Conservation (phyloP, 1,140 invertebrate genomes). For the Cyphomyrmex costatus region DNA sequence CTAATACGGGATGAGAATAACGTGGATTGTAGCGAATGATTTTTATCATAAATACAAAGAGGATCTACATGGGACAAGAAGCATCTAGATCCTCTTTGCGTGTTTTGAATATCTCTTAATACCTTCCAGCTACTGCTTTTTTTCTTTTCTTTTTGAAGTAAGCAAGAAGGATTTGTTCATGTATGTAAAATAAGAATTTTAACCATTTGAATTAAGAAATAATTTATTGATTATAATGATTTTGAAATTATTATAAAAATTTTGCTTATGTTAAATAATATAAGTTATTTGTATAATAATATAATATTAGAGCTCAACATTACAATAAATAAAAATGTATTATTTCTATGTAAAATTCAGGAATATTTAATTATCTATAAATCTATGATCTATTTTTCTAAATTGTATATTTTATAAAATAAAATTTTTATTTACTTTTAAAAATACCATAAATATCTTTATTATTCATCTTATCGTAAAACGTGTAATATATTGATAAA, state of each 20-base stretch:
- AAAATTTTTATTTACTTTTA: background rate
- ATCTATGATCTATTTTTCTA: background rate
- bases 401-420: background rate
- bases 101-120: slow-evolving; percentile 50
- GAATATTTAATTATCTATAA: slow-evolving; percentile 7
- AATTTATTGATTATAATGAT: background rate
- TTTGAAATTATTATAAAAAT: background rate
- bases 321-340: background rate
- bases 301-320: background rate
- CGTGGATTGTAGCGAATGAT: slow-evolving; percentile 89
- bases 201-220: background rate
- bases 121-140: slow-evolving; percentile 5
- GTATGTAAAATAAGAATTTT: background rate
- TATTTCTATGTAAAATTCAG: background rate
- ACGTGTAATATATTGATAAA: background rate
- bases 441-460: background rate
- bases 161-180: background rate
- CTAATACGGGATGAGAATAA: slow-evolving; percentile 83
- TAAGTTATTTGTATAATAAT: no score
- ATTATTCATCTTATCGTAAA: background rate
- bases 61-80: slow-evolving; percentile 82
- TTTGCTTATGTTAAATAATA: background rate
- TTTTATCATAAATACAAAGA: slow-evolving; percentile 90
- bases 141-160: slow-evolving; percentile 5
- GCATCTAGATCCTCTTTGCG: slow-evolving; percentile 40